Percentiles rank a stretch among this genome's conserved stretches.
Evolutionary conservation across 2,888 invertebrate genomes (phyloP).

Genomic region (Clostera curtula): DNA sequence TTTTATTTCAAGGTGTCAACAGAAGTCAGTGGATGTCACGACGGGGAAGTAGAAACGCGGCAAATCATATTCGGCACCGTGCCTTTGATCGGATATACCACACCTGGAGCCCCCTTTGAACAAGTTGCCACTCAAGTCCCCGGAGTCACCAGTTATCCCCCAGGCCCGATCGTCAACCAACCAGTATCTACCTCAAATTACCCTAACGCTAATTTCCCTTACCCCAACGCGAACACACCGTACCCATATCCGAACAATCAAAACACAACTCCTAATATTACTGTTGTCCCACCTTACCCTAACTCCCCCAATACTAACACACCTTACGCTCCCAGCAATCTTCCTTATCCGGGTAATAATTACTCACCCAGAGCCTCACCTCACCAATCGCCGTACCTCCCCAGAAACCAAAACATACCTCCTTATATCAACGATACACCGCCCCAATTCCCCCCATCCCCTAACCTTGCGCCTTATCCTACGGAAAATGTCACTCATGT

Average conservation of each 20-base stretch:
- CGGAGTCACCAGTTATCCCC: slow-evolving; percentile 19
- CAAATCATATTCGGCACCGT: slow-evolving; percentile 44
- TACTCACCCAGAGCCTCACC: background rate
- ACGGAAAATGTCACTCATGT: slow-evolving; percentile 7
- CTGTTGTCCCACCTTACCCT: slow-evolving; percentile 3
- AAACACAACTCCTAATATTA: slow-evolving; percentile 1
- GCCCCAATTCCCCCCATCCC: slow-evolving; percentile 14
- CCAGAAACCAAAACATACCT: too few relatives aligned
- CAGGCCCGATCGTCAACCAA: slow-evolving; percentile 29
- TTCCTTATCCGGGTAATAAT: slow-evolving; percentile 20
- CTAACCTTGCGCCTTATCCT: slow-evolving; percentile 8
- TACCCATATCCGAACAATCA: slow-evolving; percentile 8
- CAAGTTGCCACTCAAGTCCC: slow-evolving; percentile 29
- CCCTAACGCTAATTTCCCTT: slow-evolving; percentile 6
- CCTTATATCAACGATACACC: slow-evolving; percentile 8
- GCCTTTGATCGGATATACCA: slow-evolving; percentile 39
- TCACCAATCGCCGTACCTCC: too few relatives aligned
- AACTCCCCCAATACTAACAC: background rate
- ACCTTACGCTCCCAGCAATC: slow-evolving; percentile 12
- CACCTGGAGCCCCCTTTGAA: too few relatives aligned
- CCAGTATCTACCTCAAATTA: slow-evolving; percentile 19
- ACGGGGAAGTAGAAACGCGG: slow-evolving; percentile 26
- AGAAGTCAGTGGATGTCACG: slow-evolving; percentile 41
- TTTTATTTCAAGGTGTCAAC: slow-evolving; percentile 36
- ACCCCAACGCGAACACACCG: background rate